Percentiles rank a stretch among this genome's conserved stretches.
These are phyloP conservation scores for Ficedula albicollis DNA, from an alignment of 2,797 vertebrate species.

Conservation along the genomic window DNA sequence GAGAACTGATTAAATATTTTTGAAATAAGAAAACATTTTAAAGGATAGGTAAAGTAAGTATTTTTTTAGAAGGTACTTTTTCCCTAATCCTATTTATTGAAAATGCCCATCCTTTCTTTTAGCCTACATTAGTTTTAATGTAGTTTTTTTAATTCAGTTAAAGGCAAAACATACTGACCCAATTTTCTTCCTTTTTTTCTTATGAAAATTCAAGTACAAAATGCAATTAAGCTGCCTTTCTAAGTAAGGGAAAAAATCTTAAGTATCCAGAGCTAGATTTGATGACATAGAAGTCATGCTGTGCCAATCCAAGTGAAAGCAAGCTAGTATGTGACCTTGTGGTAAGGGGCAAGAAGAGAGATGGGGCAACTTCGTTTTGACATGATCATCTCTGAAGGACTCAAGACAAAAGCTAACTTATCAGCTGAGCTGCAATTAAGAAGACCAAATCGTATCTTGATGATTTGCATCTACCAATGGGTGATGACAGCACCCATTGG, in stretches of 20 bases:
- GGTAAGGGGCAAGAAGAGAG: not conserved
- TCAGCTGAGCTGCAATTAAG: not conserved
- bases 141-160: not conserved
- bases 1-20: not conserved
- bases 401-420: not conserved
- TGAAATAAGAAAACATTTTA: not conserved
- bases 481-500: not conserved
- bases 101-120: not conserved
- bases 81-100: not conserved
- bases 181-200: not conserved
- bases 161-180: not conserved
- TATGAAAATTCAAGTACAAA: not conserved
- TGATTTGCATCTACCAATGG: too few species aligned
- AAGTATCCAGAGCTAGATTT: not conserved
- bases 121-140: not conserved
- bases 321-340: not conserved
- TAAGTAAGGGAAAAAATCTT: not conserved
- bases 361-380: not conserved
- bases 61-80: not conserved
- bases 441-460: not conserved
- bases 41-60: not conserved
- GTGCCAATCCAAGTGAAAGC: not conserved
- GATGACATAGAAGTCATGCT: not conserved
- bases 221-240: not conserved
- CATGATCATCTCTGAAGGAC: not conserved